Percentiles rank a stretch among this genome's conserved stretches.
phyloP scores from a whole-genome alignment of 2,113 vertebrate genomes.

The Xiphophorus couchianus region DNA sequence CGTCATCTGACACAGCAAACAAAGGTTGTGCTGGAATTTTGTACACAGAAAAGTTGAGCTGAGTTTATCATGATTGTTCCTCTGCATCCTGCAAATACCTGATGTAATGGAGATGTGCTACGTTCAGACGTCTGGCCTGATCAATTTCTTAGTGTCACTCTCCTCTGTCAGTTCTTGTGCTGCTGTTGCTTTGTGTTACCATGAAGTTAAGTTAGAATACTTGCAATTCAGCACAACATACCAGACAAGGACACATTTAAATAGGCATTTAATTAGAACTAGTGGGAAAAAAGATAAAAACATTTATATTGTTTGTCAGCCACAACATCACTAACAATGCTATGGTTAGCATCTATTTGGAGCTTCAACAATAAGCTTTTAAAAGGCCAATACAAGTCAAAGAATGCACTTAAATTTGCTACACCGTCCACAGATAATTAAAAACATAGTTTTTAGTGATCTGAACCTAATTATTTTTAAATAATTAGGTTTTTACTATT shows the following conservation, averaged over 20 bases:
- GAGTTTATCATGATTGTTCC: background rate
- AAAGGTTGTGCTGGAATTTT: background rate
- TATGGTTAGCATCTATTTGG: background rate
- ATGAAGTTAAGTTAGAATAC: background rate
- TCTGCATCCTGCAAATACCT: background rate
- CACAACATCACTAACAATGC: no score
- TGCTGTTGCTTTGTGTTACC: background rate
- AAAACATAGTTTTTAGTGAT: background rate
- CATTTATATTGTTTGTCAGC: no score
- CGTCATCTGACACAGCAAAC: background rate
- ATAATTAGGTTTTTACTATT: background rate
- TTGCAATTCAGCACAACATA: no score
- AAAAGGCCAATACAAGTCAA: background rate
- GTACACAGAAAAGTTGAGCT: background rate
- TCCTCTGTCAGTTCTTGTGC: background rate
- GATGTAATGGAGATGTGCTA: background rate
- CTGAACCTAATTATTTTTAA: no score
- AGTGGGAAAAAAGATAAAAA: no score
- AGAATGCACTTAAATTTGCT: background rate
- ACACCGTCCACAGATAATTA: background rate
- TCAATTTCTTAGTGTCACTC: background rate
- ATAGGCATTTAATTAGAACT: no score
- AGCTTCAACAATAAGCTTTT: background rate
- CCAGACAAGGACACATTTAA: no score
- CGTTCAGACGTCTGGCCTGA: no score